These are phyloP conservation scores for Naja naja DNA, from an alignment of 2,113 vertebrate species.

Conservation along the genomic window DNA sequence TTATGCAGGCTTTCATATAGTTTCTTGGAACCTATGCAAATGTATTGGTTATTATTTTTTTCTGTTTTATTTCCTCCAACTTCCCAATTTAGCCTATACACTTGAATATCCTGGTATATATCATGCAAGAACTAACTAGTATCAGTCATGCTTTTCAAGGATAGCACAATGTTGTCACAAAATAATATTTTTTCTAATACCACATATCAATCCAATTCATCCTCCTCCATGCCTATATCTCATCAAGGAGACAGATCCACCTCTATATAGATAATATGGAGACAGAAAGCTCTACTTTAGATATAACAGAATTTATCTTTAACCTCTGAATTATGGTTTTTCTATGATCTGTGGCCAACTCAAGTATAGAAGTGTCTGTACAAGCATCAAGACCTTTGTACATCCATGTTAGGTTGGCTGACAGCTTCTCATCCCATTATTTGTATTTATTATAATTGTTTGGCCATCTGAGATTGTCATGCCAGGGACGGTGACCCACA, in stretches of 20 bases:
- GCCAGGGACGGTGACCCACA: background rate
- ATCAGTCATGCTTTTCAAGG: background rate
- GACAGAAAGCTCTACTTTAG: background rate
- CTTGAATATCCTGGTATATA: background rate
- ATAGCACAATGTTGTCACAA: background rate
- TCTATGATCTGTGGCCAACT: background rate
- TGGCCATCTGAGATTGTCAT: background rate
- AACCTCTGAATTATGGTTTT: conserved; percentile 36
- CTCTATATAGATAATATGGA: background rate
- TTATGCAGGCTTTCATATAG: background rate
- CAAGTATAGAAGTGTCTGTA: background rate
- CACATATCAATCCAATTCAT: background rate
- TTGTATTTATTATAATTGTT: background rate
- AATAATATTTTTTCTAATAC: background rate
- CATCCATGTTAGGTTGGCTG: background rate
- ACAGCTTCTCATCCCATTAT: background rate
- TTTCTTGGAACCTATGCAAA: background rate
- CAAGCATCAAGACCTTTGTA: conserved; percentile 9
- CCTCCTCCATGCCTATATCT: background rate
- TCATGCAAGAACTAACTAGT: background rate
- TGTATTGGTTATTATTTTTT: background rate
- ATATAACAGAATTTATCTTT: background rate
- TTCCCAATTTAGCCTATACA: background rate
- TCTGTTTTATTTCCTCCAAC: background rate
- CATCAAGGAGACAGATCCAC: background rate